Evolutionary conservation across 2,888 invertebrate genomes (phyloP), one percentile per base, ranked within the genome.

Genomic region (Drosophila diplacantha): DNA sequence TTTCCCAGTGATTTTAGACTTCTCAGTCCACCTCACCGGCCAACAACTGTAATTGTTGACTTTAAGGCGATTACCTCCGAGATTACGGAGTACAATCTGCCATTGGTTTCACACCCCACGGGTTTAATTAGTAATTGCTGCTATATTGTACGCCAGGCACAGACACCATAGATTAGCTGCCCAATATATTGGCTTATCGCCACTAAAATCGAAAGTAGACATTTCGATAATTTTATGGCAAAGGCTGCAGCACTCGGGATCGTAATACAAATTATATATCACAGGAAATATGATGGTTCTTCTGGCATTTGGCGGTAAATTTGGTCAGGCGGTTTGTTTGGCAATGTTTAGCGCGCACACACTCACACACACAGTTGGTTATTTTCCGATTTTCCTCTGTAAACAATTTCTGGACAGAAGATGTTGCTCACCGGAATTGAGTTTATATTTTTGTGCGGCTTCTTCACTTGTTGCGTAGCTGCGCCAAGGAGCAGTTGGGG

Each of bases 111-210:
- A 24, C 49, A 58, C 60, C 41, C 60, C 60, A 24, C 24, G 35
- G n/a, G 41, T 35, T 60, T 60, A 47, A 43, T 58, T 60, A 60
- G 29, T 47, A 41, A 57, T 41, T 57, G 34, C 34, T 26, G 29
- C 29, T 22, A 44, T 35, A 29, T 18, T 22, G 29, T 35, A 29
- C 5, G 16, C 26, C 35, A 3, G 20, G 5, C 43, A 58, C 55
- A 58, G 18, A 32, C 37, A 32, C 55, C 58, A 32, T 31, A 44
- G 55, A 59, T 59, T 59, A 59, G 31, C 18, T 22, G 24, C 7
- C 44, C 44, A 18, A 24, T 55, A 22, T 39, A 22, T 39, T 38
- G 32, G 37, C 58, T 55, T 43, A 59, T 59, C 55, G 58, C 44
- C 31, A 24, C 24, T 38, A 44, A 55, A 59, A 59, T 59, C 58